phyloP scores from a whole-genome alignment of 2,113 vertebrate species.

The Gasterosteus aculeatus region DNA sequence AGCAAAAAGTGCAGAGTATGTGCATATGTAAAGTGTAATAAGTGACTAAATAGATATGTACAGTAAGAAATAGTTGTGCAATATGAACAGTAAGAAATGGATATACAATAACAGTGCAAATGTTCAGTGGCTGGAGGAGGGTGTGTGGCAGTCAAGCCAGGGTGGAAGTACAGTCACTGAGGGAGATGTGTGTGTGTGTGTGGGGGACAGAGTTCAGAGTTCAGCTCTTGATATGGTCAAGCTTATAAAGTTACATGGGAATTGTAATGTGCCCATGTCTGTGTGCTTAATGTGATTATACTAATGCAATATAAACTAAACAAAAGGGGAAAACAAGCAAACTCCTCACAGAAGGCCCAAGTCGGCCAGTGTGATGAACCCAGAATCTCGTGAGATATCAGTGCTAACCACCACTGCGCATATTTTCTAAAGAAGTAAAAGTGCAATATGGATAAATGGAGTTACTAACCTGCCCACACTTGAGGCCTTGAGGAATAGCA shows the following conservation, averaged over 20 bases:
- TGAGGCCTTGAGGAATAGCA: slow-evolving; percentile 62
- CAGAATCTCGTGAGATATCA: neutral
- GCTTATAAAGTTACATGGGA: neutral
- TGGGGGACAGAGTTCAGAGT: too few relatives aligned
- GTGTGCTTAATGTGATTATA: neutral
- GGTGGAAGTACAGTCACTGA: too few relatives aligned
- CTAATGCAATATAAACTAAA: slow-evolving; percentile 1
- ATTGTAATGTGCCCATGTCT: neutral
- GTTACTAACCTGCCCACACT: slow-evolving; percentile 72
- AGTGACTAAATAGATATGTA: too few relatives aligned
- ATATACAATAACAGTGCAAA: too few relatives aligned
- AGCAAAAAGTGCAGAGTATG: too few relatives aligned
- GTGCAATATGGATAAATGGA: neutral
- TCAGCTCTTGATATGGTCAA: neutral
- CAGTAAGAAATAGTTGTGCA: too few relatives aligned
- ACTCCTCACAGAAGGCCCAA: neutral
- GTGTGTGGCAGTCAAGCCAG: too few relatives aligned
- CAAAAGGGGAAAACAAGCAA: slow-evolving; percentile 52
- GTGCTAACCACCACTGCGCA: neutral
- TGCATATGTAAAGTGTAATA: too few relatives aligned
- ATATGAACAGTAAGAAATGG: too few relatives aligned
- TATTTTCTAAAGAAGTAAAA: neutral
- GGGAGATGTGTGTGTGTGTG: too few relatives aligned
- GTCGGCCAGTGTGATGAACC: neutral
- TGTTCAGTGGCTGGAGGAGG: too few relatives aligned